These are phyloP conservation scores for Tuta absoluta DNA, from an alignment of 2,888 invertebrate species.

Conservation along the genomic window DNA sequence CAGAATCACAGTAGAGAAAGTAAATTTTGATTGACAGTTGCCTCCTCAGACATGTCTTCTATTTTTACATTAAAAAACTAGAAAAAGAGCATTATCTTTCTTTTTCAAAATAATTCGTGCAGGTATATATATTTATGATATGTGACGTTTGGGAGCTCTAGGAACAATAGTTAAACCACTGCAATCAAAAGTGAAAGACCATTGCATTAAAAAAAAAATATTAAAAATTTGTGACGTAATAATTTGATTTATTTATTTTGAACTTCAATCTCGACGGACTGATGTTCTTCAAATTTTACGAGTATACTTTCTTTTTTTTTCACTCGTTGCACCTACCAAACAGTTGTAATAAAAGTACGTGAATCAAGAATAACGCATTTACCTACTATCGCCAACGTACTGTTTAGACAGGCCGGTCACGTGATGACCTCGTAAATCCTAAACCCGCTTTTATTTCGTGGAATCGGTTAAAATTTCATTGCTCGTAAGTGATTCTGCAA, in stretches of 20 bases:
- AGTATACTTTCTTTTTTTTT: neutral
- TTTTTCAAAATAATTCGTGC: no score
- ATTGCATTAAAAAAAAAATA: no score
- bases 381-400: constrained; percentile 7
- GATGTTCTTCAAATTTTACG: neutral
- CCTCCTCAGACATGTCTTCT: no score
- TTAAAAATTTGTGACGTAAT: no score
- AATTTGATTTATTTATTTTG: neutral
- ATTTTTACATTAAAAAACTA: no score
- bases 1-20: neutral
- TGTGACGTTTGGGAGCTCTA: no score
- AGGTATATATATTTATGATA: no score
- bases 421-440: constrained; percentile 29
- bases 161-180: no score
- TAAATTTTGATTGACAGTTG: no score
- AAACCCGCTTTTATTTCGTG: constrained; percentile 26
- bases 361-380: constrained; percentile 8
- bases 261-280: neutral
- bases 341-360: neutral
- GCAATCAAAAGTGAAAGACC: no score
- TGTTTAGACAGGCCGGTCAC: constrained; percentile 29
- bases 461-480: constrained; percentile 26
- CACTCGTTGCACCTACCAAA: neutral
- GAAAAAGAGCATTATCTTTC: no score
- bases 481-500: constrained; percentile 6